Evolutionary conservation across 2,888 invertebrate species (phyloP), one percentile per base, ranked within the genome.

Genomic region (Clivina fossor): DNA sequence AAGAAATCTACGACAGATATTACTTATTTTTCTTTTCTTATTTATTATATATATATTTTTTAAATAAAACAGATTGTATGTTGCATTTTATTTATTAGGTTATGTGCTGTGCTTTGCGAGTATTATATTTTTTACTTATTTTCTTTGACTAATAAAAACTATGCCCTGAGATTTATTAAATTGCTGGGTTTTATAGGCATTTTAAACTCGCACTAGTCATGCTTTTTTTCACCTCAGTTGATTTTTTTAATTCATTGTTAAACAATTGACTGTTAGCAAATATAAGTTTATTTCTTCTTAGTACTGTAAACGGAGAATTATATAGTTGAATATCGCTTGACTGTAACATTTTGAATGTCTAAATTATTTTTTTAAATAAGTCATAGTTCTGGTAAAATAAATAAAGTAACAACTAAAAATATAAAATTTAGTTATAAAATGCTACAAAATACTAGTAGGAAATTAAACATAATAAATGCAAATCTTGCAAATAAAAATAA

Each of bases 1-100:
- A 51, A 51, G 51, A 51, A 51, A 51, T 51, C 51, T 51, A 51
- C 40, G 40, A 41, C 40, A 51, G 51, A 51, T 32, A 32, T 38
- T 19, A 5, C 11, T 18, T 38, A 11, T 38, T 7, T 38, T 38
- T 38, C 18, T 18, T 16, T 19, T n/a, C n/a, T n/a, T n/a, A n/a
- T n/a, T n/a, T n/a, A n/a, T n/a, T n/a, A n/a, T n/a, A n/a, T n/a
- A n/a, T n/a, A n/a, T n/a, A n/a, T 41, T 41, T 30, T 51, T 33
- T 51, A 51, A 51, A 32, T 15, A 19, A 22, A 38, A 24, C 20
- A 35, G 19, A n/a, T 24, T 28, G 40, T 28, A 22, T 51, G 41
- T 51, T 51, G 30, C 51, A 41, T 28, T 32, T 51, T 20, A 4
- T 24, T 16, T 51, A 16, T 33, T 33, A 15, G 33, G 33, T 4